phyloP scores from a whole-genome alignment of 2,888 invertebrate genomes.

The Chymomyza amoena region DNA sequence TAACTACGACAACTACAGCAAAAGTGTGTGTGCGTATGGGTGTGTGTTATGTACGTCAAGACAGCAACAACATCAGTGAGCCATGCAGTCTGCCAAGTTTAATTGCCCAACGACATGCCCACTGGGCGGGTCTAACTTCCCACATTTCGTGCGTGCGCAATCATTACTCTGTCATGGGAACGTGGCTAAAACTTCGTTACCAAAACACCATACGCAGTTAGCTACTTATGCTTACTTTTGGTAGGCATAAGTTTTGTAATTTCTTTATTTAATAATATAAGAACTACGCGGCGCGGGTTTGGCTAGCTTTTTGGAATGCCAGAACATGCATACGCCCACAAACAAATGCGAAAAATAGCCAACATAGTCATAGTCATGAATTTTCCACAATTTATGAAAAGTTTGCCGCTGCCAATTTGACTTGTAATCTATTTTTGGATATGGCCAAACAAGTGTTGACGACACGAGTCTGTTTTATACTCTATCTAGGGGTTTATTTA shows the following conservation, averaged over 20 bases:
- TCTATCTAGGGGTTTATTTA: not conserved
- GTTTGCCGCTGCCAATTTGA: not conserved
- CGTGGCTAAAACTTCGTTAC: constrained; percentile 46
- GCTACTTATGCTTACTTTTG: not conserved
- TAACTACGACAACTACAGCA: not conserved
- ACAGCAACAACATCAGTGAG: constrained; percentile 26
- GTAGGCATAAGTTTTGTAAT: not conserved
- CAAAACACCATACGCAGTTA: not conserved
- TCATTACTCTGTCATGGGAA: constrained; percentile 11
- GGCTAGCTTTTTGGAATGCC: not conserved
- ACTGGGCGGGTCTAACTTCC: constrained; percentile 10
- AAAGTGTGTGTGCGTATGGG: constrained; percentile 9
- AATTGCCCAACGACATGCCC: constrained; percentile 40
- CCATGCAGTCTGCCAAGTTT: constrained; percentile 59
- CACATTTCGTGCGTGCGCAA: constrained; percentile 24
- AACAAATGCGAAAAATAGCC: not conserved
- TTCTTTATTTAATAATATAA: not conserved
- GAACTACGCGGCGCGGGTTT: not conserved
- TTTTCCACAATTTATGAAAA: not conserved
- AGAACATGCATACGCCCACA: not conserved
- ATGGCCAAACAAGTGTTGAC: not conserved
- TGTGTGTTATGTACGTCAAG: constrained; percentile 34
- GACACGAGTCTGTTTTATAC: not conserved
- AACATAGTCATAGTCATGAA: not conserved
- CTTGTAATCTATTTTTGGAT: not conserved